phyloP scores from a whole-genome alignment of 2,888 invertebrate genomes.

The Lepetodrilus schrolli region DNA sequence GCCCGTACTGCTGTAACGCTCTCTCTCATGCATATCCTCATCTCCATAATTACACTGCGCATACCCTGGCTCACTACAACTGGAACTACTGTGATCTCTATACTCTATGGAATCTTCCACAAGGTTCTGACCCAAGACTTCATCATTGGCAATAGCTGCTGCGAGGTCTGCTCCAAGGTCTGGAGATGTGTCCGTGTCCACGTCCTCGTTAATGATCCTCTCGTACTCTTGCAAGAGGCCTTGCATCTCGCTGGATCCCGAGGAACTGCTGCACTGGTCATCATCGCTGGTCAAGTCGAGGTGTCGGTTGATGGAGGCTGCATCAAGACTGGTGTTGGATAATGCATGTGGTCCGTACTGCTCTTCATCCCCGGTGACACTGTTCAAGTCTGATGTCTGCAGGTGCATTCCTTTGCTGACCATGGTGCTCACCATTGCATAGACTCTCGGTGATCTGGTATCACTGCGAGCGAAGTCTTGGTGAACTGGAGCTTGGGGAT shows the following conservation, averaged over 20 bases:
- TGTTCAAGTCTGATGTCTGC: too few relatives aligned
- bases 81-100: not conserved
- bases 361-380: too few relatives aligned
- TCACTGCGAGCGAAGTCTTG: too few relatives aligned
- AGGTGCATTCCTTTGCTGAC: too few relatives aligned
- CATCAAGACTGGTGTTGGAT: not conserved
- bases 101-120: not conserved
- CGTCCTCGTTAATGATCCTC: not conserved
- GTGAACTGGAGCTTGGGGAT: too few relatives aligned
- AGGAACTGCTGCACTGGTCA: not conserved
- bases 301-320: not conserved
- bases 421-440: too few relatives aligned
- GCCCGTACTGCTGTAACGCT: not conserved
- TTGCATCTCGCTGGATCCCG: not conserved
- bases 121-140: not conserved
- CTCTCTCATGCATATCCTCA: not conserved
- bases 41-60: too few relatives aligned
- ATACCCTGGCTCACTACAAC: not conserved
- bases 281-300: conserved; percentile 12
- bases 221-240: conserved; percentile 9
- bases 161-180: not conserved
- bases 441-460: too few relatives aligned
- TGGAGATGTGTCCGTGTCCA: not conserved
- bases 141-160: not conserved
- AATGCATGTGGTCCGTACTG: not conserved